Conservation (phyloP, 2,113 vertebrate species). For the Tenrec ecaudatus region DNA sequence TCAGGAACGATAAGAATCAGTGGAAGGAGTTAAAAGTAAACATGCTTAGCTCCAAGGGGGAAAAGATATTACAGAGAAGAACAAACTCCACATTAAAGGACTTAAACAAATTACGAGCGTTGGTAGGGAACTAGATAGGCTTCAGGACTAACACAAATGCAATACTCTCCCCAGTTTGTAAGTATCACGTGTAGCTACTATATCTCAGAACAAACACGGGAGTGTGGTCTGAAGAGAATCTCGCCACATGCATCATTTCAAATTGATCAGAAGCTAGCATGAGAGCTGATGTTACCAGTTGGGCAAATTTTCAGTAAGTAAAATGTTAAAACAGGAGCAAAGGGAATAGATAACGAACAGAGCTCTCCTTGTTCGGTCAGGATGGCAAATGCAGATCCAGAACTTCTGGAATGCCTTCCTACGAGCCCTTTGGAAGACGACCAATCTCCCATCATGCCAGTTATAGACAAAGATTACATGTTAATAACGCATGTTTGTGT, state of each 20-base stretch:
- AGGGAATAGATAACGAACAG: neutral
- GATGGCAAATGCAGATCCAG: neutral
- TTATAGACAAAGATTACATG: neutral
- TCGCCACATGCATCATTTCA: neutral
- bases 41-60: neutral
- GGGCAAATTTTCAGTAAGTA: neutral
- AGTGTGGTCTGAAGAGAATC: neutral
- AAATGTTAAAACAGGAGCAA: neutral
- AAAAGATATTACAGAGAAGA: slow-evolving; percentile 4
- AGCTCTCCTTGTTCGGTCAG: neutral
- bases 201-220: neutral
- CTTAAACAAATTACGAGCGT: neutral
- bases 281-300: neutral
- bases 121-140: neutral
- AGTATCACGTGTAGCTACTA: neutral
- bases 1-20: neutral
- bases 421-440: neutral
- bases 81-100: neutral
- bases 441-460: neutral
- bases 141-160: neutral
- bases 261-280: slow-evolving; percentile 6
- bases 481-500: slow-evolving; percentile 29
- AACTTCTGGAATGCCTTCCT: slow-evolving; percentile 7
- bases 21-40: neutral
- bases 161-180: neutral